Evolutionary conservation across 2,113 vertebrate genomes (phyloP), one percentile per base, ranked within the genome.

Genomic region (Tragelaphus strepsiceros): DNA sequence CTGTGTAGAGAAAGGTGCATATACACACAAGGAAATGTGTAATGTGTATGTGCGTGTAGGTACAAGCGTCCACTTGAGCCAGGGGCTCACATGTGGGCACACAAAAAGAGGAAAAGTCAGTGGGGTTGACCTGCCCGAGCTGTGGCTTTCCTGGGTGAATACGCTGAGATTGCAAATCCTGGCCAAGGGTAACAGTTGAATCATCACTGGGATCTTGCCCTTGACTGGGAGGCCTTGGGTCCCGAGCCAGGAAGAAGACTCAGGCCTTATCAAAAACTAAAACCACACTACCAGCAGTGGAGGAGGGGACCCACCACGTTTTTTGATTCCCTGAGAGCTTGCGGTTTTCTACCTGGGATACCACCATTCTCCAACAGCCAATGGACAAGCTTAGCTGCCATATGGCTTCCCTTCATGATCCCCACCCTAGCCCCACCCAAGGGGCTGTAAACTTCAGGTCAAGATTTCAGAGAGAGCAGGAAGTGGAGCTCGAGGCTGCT

Each of bases 151-250:
- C 46, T 67, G 78, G 71, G 51, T 24, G 53, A 46, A n/a, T 39
- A 32, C 0, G 30, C 88, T 56, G 93, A 96, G 86, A 86, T 5
- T 24, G 53, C 54, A 82, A 74, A 71, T 88, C n/a, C 13, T 43
- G 19, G 26, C n/a, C 74, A 71, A 64, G 54, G 53, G 26, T 82
- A 83, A 92, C 59, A 78, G 88, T 30, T 61, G 88, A 92, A 91
- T 97, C 77, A 49, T 24, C 81, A 43, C 74, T 43, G 46, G 51
- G 28, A 88, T 92, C 93, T 93, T 83, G 67, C 87, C 95, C 91
- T 97, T 92, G 67, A 80, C 62, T n/a, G 22, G 17, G 28, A 95
- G 83, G 62, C 78, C 94, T 96, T 95, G 71, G 80, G 30, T 94
- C n/a, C 71, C 6, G 24, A 87, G 90, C 87, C 92, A 89, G 21